A percentile compares a stretch with the other conserved stretches of the same genome.
Conservation (phyloP, 2,113 vertebrate genomes). For the Notechis scutatus region DNA sequence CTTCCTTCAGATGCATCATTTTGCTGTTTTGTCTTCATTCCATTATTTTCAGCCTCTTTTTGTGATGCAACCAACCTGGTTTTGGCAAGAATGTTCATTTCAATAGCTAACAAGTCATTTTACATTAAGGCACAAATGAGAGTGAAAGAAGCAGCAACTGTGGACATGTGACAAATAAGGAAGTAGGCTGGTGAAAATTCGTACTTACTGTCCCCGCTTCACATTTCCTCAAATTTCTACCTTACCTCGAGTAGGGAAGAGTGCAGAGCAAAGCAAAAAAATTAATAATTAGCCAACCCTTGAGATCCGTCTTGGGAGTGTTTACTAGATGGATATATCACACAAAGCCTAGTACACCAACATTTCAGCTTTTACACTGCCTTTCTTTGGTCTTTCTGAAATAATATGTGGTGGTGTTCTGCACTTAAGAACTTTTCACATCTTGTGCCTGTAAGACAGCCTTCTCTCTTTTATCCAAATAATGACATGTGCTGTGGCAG, state of each 20-base stretch:
- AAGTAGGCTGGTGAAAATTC: background rate
- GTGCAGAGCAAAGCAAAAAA: background rate
- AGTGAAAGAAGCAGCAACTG: slow-evolving; percentile 6
- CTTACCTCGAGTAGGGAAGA: slow-evolving; percentile 17
- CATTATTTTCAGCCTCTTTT: slow-evolving; percentile 24
- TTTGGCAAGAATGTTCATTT: slow-evolving; percentile 51
- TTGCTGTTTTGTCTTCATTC: background rate
- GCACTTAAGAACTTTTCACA: background rate
- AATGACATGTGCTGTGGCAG: background rate
- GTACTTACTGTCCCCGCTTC: background rate
- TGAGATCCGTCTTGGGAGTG: background rate
- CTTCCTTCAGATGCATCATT: background rate
- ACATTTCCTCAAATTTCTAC: background rate
- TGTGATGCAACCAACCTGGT: slow-evolving; percentile 28
- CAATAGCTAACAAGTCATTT: slow-evolving; percentile 39
- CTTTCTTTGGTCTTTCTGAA: background rate
- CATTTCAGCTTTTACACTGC: background rate
- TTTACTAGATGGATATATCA: background rate
- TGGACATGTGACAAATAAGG: background rate
- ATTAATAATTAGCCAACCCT: background rate
- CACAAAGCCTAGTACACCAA: background rate
- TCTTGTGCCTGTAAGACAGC: background rate
- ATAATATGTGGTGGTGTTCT: background rate
- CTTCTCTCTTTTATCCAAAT: background rate
- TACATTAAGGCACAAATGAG: slow-evolving; percentile 25